These are phyloP conservation scores for Caretta caretta DNA, from an alignment of 2,113 vertebrate species.

Conservation along the genomic window DNA sequence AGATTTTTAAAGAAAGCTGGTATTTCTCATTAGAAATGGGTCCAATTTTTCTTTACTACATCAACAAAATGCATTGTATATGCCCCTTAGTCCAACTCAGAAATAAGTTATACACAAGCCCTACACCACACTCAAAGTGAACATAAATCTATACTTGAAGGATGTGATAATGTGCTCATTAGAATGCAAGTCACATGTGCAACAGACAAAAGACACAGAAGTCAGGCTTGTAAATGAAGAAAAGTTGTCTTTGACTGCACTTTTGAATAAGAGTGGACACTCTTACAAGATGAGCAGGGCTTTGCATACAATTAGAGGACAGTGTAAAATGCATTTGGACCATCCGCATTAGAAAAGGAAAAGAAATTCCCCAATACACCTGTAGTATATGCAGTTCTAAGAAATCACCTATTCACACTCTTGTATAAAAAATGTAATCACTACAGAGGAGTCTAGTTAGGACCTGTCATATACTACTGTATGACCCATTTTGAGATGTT, in stretches of 20 bases:
- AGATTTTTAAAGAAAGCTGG: constrained; percentile 34
- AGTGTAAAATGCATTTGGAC: neutral
- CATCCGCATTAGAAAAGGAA: constrained; percentile 6
- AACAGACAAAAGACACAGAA: neutral
- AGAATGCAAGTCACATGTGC: neutral
- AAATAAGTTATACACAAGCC: neutral
- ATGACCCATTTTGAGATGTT: neutral
- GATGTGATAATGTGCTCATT: neutral
- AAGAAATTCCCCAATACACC: neutral
- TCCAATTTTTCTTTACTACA: constrained; percentile 10
- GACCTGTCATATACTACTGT: neutral
- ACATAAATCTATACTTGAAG: neutral
- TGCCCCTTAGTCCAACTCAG: neutral
- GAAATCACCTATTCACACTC: neutral
- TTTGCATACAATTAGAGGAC: neutral
- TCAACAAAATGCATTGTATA: neutral
- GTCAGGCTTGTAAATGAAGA: constrained; percentile 23
- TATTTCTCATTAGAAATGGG: constrained; percentile 38
- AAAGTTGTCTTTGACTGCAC: constrained; percentile 1
- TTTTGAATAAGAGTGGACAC: neutral
- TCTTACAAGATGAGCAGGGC: neutral
- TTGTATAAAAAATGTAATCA: neutral
- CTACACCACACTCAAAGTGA: neutral
- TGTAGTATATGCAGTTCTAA: constrained; percentile 7
- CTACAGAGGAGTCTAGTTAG: neutral